phyloP scores from a whole-genome alignment of 37 sponge, comb jelly and placozoan genomes.

The Dysidea cf. avara region DNA sequence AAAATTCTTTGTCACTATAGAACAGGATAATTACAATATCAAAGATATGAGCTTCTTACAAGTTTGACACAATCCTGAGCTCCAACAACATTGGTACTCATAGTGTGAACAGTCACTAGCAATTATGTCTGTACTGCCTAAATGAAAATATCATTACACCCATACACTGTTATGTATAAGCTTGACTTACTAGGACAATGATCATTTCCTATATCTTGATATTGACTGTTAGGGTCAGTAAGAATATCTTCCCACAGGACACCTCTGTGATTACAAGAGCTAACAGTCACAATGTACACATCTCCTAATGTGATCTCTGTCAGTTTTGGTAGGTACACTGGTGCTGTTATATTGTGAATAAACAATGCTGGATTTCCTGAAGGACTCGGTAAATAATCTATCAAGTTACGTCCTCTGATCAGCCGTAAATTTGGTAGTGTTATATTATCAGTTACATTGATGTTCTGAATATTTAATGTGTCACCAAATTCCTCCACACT shows the following conservation, averaged over 20 bases:
- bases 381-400: too few relatives aligned
- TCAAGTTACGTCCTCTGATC: too few relatives aligned
- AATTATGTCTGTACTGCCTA: background rate
- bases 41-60: slow-evolving; percentile 1
- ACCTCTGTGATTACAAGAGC: slow-evolving; percentile 29
- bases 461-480: too few relatives aligned
- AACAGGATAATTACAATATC: background rate
- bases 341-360: slow-evolving; percentile 1
- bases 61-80: background rate
- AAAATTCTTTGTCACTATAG: slow-evolving; percentile 38
- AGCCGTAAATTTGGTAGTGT: too few relatives aligned
- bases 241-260: slow-evolving; percentile 66
- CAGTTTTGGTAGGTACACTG: slow-evolving; percentile 45
- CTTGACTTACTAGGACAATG: background rate
- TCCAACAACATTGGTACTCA: background rate
- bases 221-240: background rate
- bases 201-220: background rate
- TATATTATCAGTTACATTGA: too few relatives aligned
- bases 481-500: too few relatives aligned
- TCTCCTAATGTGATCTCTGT: slow-evolving; percentile 51
- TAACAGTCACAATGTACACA: slow-evolving; percentile 10
- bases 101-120: background rate
- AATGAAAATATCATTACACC: background rate
- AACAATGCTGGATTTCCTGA: slow-evolving; percentile 19
- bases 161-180: too few relatives aligned